These are phyloP conservation scores for Eupeodes luniger DNA, from an alignment of 2,888 invertebrate species.

Conservation along the genomic window DNA sequence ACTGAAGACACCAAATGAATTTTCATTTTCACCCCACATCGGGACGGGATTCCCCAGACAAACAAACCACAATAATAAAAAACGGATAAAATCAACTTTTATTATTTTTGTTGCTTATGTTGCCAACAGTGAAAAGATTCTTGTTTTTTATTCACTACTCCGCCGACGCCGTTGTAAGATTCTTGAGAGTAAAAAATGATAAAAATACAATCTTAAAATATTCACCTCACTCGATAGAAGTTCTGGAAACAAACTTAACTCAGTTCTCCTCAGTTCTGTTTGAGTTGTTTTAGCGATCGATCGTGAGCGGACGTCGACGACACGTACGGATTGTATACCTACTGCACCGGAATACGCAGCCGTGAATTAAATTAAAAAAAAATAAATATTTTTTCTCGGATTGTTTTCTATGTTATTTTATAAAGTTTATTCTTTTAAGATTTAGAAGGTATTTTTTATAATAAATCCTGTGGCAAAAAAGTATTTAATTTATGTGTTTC, in stretches of 20 bases:
- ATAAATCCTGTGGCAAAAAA: not conserved
- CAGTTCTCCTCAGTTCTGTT: slow-evolving; percentile 74
- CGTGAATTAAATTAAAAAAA: not conserved
- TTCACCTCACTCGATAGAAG: slow-evolving; percentile 68
- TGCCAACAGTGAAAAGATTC: slow-evolving; percentile 1
- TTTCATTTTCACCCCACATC: slow-evolving; percentile 4
- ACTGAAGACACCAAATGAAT: slow-evolving; percentile 16
- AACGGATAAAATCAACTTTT: slow-evolving; percentile 1
- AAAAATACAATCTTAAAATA: slow-evolving; percentile 21
- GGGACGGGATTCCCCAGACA: not conserved
- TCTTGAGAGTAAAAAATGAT: slow-evolving; percentile 26
- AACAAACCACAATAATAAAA: not conserved
- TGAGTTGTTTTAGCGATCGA: slow-evolving; percentile 76
- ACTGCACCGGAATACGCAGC: not conserved
- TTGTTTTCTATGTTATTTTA: slow-evolving; percentile 5
- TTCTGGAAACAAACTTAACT: slow-evolving; percentile 64
- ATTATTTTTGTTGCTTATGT: not conserved
- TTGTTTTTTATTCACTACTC: slow-evolving; percentile 17
- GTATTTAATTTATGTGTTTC: not conserved
- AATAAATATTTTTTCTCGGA: not conserved
- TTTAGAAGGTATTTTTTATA: not conserved
- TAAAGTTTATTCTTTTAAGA: not conserved
- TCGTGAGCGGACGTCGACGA: slow-evolving; percentile 56
- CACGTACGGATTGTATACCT: not conserved
- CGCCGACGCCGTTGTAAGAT: not conserved